Percentiles rank a stretch among this genome's conserved stretches.
These are phyloP conservation scores for Percopsis omiscomaycus DNA, from an alignment of 2,797 vertebrate species.

Conservation along the genomic window DNA sequence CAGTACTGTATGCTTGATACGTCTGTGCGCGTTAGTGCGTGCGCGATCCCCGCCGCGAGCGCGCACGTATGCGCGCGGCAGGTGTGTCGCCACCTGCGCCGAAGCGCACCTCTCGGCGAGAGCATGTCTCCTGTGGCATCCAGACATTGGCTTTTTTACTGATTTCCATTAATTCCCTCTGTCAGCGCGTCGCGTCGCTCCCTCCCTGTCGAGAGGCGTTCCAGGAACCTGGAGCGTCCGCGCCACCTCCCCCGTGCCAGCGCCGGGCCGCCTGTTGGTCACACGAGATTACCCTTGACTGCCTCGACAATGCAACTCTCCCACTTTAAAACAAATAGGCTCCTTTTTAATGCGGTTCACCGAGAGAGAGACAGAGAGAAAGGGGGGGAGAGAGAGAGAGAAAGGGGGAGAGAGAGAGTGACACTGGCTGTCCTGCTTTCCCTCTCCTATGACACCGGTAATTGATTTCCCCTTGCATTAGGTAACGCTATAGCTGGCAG, in stretches of 20 bases:
- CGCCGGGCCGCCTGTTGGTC: constrained; percentile 26
- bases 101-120: constrained; percentile 34
- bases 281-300: constrained; percentile 29
- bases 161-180: constrained; percentile 52
- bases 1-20: background rate
- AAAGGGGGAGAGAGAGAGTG: constrained; percentile 3
- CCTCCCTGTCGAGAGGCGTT: constrained; percentile 23
- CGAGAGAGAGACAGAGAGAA: background rate
- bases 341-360: constrained; percentile 13
- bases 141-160: constrained; percentile 40
- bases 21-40: background rate
- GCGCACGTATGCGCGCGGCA: background rate
- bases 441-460: constrained; percentile 12
- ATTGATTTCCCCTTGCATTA: constrained; percentile 35
- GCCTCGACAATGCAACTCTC: constrained; percentile 8
- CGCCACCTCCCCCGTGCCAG: constrained; percentile 19
- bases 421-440: background rate
- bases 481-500: constrained; percentile 25
- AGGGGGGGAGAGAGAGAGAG: background rate
- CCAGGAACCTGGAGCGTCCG: constrained; percentile 23
- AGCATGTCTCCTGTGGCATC: constrained; percentile 29
- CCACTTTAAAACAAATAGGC: constrained; percentile 23
- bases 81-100: constrained; percentile 17
- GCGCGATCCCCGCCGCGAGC: no score
- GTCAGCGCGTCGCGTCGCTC: constrained; percentile 23